These are phyloP conservation scores for Acinonyx jubatus DNA, from an alignment of 2,113 vertebrate species.

Conservation along the genomic window DNA sequence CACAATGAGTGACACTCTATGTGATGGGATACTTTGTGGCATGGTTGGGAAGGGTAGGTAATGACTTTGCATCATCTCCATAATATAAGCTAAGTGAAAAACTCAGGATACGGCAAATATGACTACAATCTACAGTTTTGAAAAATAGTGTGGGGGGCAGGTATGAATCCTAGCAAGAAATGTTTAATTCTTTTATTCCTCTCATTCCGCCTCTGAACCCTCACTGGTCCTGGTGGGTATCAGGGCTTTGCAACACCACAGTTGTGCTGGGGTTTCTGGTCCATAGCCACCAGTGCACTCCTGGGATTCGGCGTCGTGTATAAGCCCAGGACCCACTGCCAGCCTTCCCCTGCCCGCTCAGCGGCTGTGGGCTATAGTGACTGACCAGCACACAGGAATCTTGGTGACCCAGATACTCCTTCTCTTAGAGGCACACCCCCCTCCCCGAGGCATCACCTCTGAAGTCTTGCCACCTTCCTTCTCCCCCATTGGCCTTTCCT, in stretches of 20 bases:
- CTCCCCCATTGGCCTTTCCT: no score
- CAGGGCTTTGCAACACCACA: background rate
- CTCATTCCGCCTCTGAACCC: background rate
- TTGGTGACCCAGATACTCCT: background rate
- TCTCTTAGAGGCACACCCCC: background rate
- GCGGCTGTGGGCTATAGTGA: background rate
- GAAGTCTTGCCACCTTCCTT: background rate
- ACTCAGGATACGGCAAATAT: background rate
- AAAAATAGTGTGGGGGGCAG: background rate
- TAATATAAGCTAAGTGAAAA: background rate
- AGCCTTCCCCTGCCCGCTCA: background rate
- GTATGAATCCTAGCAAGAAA: background rate
- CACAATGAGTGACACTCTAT: no score
- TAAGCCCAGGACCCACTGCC: background rate
- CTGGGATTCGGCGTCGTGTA: background rate
- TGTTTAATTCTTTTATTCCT: background rate
- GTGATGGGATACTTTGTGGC: background rate
- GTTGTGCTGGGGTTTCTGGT: background rate
- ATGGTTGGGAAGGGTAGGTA: background rate
- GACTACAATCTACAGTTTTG: background rate
- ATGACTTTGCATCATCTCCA: background rate
- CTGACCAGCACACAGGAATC: background rate
- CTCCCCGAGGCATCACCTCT: background rate
- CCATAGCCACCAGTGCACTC: background rate
- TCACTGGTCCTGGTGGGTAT: background rate